phyloP scores from a whole-genome alignment of 2,113 vertebrate species.

The Furnarius figulus region DNA sequence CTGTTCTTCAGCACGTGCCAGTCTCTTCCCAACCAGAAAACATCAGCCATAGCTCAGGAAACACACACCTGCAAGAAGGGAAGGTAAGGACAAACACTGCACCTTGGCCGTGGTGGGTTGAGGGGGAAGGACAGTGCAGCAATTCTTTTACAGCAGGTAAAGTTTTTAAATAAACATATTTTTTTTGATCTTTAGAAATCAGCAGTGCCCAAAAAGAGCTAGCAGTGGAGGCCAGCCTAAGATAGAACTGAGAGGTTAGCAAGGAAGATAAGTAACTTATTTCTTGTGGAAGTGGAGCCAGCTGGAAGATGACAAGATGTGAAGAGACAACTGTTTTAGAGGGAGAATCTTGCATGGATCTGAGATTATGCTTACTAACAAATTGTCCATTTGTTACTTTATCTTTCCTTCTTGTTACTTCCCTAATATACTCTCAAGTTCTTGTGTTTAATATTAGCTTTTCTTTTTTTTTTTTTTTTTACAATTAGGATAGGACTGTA shows the following conservation, averaged over 20 bases:
- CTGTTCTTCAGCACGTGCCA: constrained; percentile 33
- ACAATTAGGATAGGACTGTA: neutral
- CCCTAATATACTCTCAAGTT: neutral
- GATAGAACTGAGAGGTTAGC: neutral
- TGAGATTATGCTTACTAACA: neutral
- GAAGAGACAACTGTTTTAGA: neutral
- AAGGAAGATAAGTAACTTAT: neutral
- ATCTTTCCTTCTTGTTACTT: neutral
- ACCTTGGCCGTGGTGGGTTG: constrained; percentile 16
- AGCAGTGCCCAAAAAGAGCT: neutral
- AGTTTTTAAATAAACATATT: neutral
- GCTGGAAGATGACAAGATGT: neutral
- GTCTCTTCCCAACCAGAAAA: constrained; percentile 67
- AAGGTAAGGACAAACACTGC: constrained; percentile 73
- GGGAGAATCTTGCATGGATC: neutral
- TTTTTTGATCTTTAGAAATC: neutral
- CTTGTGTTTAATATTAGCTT: neutral
- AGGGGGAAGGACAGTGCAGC: constrained; percentile 64
- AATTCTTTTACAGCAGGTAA: constrained; percentile 76
- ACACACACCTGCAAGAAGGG: constrained; percentile 69
- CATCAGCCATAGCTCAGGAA: constrained; percentile 36
- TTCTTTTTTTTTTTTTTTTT: neutral
- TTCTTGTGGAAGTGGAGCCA: neutral
- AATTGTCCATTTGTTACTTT: neutral
- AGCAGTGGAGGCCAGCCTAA: neutral